These are phyloP conservation scores for Serrognathus titanus DNA, from an alignment of 2,888 invertebrate species.

Conservation along the genomic window DNA sequence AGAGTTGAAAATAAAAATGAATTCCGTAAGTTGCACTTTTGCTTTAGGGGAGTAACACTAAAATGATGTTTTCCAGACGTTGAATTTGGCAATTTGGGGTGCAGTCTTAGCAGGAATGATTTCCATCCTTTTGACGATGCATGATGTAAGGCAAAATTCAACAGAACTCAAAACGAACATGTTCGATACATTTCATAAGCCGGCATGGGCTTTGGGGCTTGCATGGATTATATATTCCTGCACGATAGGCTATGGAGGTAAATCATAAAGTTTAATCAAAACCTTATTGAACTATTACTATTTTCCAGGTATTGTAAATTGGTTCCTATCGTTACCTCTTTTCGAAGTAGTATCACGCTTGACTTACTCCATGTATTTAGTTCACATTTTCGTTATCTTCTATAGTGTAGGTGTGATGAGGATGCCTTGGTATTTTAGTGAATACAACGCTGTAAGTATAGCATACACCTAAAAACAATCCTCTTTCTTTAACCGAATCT, in stretches of 20 bases:
- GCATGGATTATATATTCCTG: slow-evolving; percentile 21
- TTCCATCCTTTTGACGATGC: slow-evolving; percentile 14
- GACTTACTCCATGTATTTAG: slow-evolving; percentile 1
- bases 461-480: too few species aligned
- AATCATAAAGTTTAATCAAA: too few species aligned
- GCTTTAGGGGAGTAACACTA: neutral
- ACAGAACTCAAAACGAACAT: slow-evolving; percentile 11
- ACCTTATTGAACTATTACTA: too few species aligned
- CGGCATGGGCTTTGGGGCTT: slow-evolving; percentile 9
- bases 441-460: neutral
- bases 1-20: slow-evolving; percentile 7
- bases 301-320: neutral
- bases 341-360: neutral
- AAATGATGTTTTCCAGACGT: slow-evolving; percentile 6
- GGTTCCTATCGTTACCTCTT: neutral
- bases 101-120: slow-evolving; percentile 15
- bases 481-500: too few species aligned
- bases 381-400: neutral
- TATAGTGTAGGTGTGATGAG: neutral
- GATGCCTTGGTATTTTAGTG: neutral
- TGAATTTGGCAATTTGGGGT: slow-evolving; percentile 17
- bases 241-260: slow-evolving; percentile 18
- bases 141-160: slow-evolving; percentile 10
- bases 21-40: slow-evolving; percentile 5
- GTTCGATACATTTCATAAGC: slow-evolving; percentile 16